Base-by-base conservation (phyloP, 2,888 invertebrate genomes). In the Labia minor region DNA sequence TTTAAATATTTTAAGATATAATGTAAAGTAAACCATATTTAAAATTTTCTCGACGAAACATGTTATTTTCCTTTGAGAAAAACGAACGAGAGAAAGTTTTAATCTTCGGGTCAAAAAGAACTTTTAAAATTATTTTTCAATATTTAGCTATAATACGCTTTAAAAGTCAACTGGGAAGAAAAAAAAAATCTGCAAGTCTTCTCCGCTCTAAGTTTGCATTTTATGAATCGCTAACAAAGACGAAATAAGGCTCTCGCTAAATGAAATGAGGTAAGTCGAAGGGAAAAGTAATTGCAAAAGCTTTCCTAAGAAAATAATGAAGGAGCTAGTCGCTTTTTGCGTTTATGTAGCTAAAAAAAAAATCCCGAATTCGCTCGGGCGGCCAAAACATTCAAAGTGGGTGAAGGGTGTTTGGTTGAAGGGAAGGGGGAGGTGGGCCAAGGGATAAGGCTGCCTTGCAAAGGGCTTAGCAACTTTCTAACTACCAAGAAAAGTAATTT, bases 221-320 rank as follows among this genome's bases (percentile, higher is more conserved):
- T 69, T 69, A 68, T 69, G 69, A 69, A 69, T 69, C 66, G 65
- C 65, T 67, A 67, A 67, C 67, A 63, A 63, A 67, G n/a, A 67
- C 21, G 61, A 64, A 26, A 64, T 61, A 14, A n/a, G 49, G 64
- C 26, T 37, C n/a, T n/a, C n/a, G 49, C n/a, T 49, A 49, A 49
- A 49, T 49, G 49, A 49, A 49, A 49, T n/a, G 14, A 16, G 49
- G 14, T 49, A 49, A 49, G 49, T 49, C 49, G 49, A 49, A 49
- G 49, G 49, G 49, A 49, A 49, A 49, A 49, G 49, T 49, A 49
- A 49, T 49, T 49, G 49, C 49, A 49, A 49, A 49, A 49, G 49
- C 49, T 49, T 49, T 11, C n/a, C n/a, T 49, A 49, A 49, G 49
- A 49, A 49, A 49, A 49, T 49, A 49, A 49, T 49, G 49, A 49